phyloP scores from a whole-genome alignment of 2,113 vertebrate genomes.

The Hypomesus transpacificus region DNA sequence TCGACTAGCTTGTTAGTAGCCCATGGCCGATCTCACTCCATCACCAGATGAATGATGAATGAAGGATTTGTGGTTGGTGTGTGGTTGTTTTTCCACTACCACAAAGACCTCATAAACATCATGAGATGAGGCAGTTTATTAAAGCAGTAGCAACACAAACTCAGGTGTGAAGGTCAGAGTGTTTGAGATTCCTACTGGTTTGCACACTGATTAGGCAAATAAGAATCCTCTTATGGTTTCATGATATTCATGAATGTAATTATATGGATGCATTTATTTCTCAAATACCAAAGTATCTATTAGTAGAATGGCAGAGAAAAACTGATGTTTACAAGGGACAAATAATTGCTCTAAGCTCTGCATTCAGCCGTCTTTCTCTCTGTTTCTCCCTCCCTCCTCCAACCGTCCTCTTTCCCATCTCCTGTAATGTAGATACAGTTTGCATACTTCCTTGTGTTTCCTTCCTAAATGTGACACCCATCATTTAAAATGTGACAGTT shows the following conservation, averaged over 20 bases:
- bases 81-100: background rate
- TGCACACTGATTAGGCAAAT: conserved; percentile 6
- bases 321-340: no score
- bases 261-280: background rate
- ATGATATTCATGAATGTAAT: no score
- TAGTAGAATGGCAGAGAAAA: no score
- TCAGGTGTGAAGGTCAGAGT: background rate
- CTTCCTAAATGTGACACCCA: no score
- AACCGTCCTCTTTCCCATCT: no score
- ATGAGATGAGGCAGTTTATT: conserved; percentile 13
- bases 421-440: no score
- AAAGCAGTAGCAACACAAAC: background rate
- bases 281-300: background rate
- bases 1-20: conserved; percentile 5
- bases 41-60: conserved; percentile 35
- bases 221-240: background rate
- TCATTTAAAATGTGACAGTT: no score
- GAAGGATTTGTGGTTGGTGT: conserved; percentile 7
- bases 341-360: no score
- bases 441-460: no score
- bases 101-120: conserved; percentile 1
- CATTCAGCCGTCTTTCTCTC: no score
- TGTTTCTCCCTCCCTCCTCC: no score
- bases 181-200: background rate
- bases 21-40: conserved; percentile 6